Evolutionary conservation across 2,888 invertebrate genomes (phyloP).

Genomic region (Agonopterix arenella): DNA sequence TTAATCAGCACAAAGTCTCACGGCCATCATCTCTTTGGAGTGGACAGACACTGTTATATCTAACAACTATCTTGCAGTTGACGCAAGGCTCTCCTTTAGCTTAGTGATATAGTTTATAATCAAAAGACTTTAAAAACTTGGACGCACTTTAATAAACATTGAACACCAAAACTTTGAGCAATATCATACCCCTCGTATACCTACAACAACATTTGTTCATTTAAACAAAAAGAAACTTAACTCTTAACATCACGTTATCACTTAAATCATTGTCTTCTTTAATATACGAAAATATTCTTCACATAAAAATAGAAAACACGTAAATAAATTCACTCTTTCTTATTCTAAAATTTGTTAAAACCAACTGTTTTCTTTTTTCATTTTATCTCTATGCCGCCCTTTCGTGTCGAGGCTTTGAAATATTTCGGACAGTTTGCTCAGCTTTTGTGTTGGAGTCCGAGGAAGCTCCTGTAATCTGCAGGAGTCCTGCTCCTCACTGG

Average conservation of each 20-base stretch:
- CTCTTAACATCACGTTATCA: slow-evolving; percentile 35
- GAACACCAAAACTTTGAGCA: slow-evolving; percentile 59
- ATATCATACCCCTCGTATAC: slow-evolving; percentile 42
- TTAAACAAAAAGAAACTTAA: slow-evolving; percentile 38
- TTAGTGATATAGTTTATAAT: neutral
- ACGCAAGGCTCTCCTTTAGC: neutral
- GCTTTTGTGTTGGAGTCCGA: slow-evolving; percentile 47
- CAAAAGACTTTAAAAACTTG: slow-evolving; percentile 17
- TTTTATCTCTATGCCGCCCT: slow-evolving; percentile 51
- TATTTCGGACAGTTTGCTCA: slow-evolving; percentile 61
- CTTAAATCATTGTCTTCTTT: slow-evolving; percentile 30
- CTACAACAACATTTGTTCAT: slow-evolving; percentile 26
- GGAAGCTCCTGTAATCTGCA: slow-evolving; percentile 44
- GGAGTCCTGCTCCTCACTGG: slow-evolving; percentile 29
- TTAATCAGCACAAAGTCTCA: too few species aligned
- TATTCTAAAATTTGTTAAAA: slow-evolving; percentile 38
- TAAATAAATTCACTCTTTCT: slow-evolving; percentile 31
- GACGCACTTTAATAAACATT: slow-evolving; percentile 54
- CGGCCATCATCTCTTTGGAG: too few species aligned
- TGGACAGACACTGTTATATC: too few species aligned
- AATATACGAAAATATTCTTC: slow-evolving; percentile 4
- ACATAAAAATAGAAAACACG: slow-evolving; percentile 23
- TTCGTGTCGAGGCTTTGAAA: slow-evolving; percentile 63
- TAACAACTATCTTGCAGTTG: too few species aligned
- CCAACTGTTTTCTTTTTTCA: slow-evolving; percentile 71